Evolutionary conservation across 2,888 invertebrate genomes (phyloP), one percentile per base, ranked within the genome.

Genomic region (Orthonychiurus folsomi): DNA sequence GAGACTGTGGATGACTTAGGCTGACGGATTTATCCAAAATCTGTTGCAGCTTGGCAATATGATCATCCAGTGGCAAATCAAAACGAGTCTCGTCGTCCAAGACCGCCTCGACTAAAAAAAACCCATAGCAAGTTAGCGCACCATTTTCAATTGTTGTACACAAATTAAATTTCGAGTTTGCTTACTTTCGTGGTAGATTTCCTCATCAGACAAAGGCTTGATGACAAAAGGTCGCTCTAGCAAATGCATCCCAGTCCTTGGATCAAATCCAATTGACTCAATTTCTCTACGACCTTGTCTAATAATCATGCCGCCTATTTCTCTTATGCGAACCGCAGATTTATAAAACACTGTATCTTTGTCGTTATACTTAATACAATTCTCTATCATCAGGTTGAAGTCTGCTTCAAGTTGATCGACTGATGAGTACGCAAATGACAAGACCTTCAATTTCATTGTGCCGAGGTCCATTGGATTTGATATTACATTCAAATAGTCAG

Each of bases 321-420:
- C 94, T 50, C 90, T 84, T 86, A 96, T 88, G 74, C 88, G 88
- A 1, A 89, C 80, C 0, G 89, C 95, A 1, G 93, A 88, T 61
- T 89, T 85, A 77, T 94, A 95, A 77, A 93, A 96, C 62, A 94
- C 88, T 0, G 95, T 95, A 73, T 95, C 94, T 75, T 91, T 90
- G 69, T 89, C 87, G 77, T 99, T 99, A 77, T 97, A 99, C 0
- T 88, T 88, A 73, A 93, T 82, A 75, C 97, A 99, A 78, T 99
- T 99, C 69, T 85, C 85, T 63, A 96, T 89, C 89, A 99, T 96
- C n/a, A 96, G 82, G 74, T 87, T 85, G 76, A 97, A 96, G 79
- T 99, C 97, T 0, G 81, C 81, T 75, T 93, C 89, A 74, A 97
- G 84, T 37, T 88, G 85, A 65, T 86, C 85, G 50, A 70, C 28